These are phyloP conservation scores for Lepus timidus DNA, from an alignment of 2,113 vertebrate species.

Conservation along the genomic window DNA sequence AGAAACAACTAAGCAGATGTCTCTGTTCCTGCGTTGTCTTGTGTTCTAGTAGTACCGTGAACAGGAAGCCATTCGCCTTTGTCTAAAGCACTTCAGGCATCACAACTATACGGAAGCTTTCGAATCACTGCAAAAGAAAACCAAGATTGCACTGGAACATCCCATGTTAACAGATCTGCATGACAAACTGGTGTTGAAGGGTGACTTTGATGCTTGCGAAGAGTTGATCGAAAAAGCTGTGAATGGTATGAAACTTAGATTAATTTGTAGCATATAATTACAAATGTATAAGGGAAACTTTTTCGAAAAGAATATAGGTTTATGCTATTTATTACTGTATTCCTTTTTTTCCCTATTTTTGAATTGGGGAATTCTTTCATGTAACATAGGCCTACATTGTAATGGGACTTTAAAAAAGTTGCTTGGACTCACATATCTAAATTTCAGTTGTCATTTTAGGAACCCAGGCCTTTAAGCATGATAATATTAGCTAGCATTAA, in stretches of 20 bases:
- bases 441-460: constrained; percentile 36
- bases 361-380: constrained; percentile 17
- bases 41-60: constrained; percentile 97
- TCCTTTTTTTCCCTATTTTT: not conserved
- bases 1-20: constrained; percentile 77
- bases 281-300: not conserved
- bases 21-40: constrained; percentile 84
- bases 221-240: constrained; percentile 99
- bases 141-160: constrained; percentile 97
- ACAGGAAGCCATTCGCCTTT: constrained; percentile 99
- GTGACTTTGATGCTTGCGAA: constrained; percentile 98
- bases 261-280: constrained; percentile 40
- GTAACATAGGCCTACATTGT: not conserved
- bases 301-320: constrained; percentile 30
- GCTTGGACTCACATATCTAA: constrained; percentile 18
- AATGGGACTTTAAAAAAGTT: not conserved
- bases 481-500: constrained; percentile 10
- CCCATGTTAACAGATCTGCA: constrained; percentile 98
- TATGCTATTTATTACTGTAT: not conserved
- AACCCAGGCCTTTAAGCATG: not conserved
- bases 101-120: constrained; percentile 99
- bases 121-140: constrained; percentile 99
- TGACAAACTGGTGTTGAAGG: constrained; percentile 96
- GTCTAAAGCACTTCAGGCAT: constrained; percentile 98
- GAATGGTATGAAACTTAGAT: constrained; percentile 90